Evolutionary conservation across 2,113 vertebrate species (phyloP).

Genomic region (Misgurnus mizolepis): DNA sequence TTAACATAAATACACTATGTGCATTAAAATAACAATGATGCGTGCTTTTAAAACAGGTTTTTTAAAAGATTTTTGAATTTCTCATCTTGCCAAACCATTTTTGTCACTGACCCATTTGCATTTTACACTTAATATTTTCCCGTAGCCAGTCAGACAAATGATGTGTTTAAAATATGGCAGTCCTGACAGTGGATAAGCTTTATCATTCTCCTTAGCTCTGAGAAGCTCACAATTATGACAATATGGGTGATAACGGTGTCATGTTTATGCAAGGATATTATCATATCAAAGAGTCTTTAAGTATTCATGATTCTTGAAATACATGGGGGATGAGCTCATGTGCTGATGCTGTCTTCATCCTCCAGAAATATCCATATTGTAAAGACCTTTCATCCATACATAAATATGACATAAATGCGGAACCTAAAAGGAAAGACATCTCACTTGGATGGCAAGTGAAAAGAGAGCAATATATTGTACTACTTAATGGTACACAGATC

Average conservation of each 20-base stretch:
- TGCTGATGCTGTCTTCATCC: neutral
- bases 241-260: constrained; percentile 36
- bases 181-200: constrained; percentile 5
- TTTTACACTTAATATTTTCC: constrained; percentile 20
- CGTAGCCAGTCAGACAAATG: constrained; percentile 2
- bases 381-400: constrained; percentile 4
- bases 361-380: constrained; percentile 24
- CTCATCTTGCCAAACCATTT: no score
- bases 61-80: no score
- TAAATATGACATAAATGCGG: neutral
- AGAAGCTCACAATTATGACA: constrained; percentile 46
- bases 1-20: no score
- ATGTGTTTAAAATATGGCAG: neutral
- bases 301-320: constrained; percentile 34
- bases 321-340: constrained; percentile 21
- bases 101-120: neutral
- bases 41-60: no score
- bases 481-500: no score
- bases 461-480: neutral
- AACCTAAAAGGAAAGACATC: constrained; percentile 10
- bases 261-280: constrained; percentile 52
- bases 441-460: neutral
- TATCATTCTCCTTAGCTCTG: constrained; percentile 9
- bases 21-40: no score
- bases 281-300: constrained; percentile 50